Evolutionary conservation across 2,797 vertebrate species (phyloP), one percentile per base, ranked within the genome.

Genomic region (Anomalospiza imberbis): DNA sequence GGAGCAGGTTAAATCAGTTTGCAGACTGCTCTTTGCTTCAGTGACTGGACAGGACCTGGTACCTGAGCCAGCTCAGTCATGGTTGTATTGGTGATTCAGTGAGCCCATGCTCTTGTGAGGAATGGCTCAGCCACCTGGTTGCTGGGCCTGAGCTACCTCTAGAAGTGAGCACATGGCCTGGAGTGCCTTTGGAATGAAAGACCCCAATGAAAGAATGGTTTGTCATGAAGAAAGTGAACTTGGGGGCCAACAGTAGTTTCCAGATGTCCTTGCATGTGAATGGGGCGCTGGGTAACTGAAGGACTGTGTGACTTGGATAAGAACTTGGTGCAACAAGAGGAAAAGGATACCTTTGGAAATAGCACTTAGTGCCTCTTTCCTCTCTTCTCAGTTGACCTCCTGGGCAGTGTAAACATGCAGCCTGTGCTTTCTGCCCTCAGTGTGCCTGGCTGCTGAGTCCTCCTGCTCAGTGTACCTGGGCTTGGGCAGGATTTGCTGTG

Each of bases 391-490:
- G 0, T 42, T 62, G 68, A 16, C 12, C 38, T 34, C 0, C 0
- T 57, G 55, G 31, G 42, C 65, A 77, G 34, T 5, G 3, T 48
- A 88, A 19, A 67, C n/a, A 36, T 18, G 22, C 50, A 63, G 12
- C 21, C 36, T 48, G 6, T 78, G 65, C 17, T 44, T 54, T 84
- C 54, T 83, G 57, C 57, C 48, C 53, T 29, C 0, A 4, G 22
- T 31, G 22, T 10, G 0, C 48, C 38, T 0, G 3, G 53, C 62
- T 77, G 36, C 60, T 7, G 17, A 10, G n/a, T 62, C 53, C 3
- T 5, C 1, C 6, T 77, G 53, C 62, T 51, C 0, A 0, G 34
- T 1, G 7, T n/a, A 58, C 50, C 40, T 86, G 61, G 31, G 25
- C 55, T 76, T 0, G 0, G 72, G 76, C 36, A 71, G 45, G 45